Percentiles rank a stretch among this genome's conserved stretches.
phyloP scores from a whole-genome alignment of 2,113 vertebrate genomes.

The Odocoileus virginianus region DNA sequence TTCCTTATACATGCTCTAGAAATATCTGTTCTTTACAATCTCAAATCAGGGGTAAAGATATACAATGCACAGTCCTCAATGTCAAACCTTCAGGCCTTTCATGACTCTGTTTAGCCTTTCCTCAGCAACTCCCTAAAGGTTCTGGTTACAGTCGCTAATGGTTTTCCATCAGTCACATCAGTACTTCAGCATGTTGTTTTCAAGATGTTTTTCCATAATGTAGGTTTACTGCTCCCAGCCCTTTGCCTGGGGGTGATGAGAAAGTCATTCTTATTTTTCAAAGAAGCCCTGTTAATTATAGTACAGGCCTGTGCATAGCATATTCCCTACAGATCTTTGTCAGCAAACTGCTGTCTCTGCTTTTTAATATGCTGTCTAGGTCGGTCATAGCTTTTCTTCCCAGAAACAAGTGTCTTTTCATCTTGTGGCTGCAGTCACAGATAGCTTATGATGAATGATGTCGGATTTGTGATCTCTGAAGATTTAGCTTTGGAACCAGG shows the following conservation, averaged over 20 bases:
- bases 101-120: not conserved
- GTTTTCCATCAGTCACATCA: not conserved
- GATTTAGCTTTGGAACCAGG: too few species aligned
- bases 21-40: not conserved
- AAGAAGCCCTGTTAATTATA: not conserved
- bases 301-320: not conserved
- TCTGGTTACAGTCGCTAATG: not conserved
- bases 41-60: not conserved
- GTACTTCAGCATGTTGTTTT: not conserved
- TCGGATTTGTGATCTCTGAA: too few species aligned
- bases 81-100: not conserved
- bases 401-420: too few species aligned
- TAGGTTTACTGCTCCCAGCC: not conserved
- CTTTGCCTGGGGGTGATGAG: not conserved
- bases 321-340: not conserved
- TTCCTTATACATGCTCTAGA: not conserved
- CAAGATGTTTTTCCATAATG: not conserved
- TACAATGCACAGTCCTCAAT: not conserved
- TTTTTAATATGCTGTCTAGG: too few species aligned
- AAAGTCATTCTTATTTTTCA: not conserved
- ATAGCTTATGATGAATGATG: too few species aligned
- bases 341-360: too few species aligned
- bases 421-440: too few species aligned
- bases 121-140: not conserved
- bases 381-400: too few species aligned